Evolutionary conservation across 2,888 invertebrate species (phyloP), one percentile per base, ranked within the genome.

Genomic region (Coenonympha glycerion): DNA sequence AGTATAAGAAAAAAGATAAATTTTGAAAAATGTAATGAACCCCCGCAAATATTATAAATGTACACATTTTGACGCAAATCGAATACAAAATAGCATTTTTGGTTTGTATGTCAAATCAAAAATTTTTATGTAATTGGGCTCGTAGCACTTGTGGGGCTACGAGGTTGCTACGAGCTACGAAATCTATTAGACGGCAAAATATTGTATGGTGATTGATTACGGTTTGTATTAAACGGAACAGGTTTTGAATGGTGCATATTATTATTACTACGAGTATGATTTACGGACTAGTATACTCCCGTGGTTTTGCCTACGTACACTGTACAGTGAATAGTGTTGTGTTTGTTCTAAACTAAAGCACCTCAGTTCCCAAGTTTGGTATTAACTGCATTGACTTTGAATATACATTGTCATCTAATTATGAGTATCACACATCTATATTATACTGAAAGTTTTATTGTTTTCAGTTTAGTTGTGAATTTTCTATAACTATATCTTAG

Each of bases 91-190:
- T 22, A 45, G 24, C 13, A 34, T 45, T 45, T 45, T 45, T 24
- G 24, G 34, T 9, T 22, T 45, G 33, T 56, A 58, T 59, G 40
- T 44, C 58, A 52, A 55, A 58, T 50, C 41, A 47, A 53, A 53
- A 54, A 51, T 46, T 48, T 56, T 49, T 53, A 54, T 59, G 63
- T 64, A 62, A 62, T 63, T 58, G 60, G 56, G 54, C 59, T 69
- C 78, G 77, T 78, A 78, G 78, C 73, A 69, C 64, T 50, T 49
- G 46, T 52, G 57, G 53, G 59, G 72, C 78, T 79, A 79, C 79
- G 79, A 69, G 58, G 55, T 50, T 57, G 68, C 79, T 79, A 79
- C 79, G 79, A 48, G 75, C 77, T 78, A 78, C 77, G 78, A 69
- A 66, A 59, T 36, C 22, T 49, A 49, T 39, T 53, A 33, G 28